Conservation (phyloP, 1,140 invertebrate species). For the Phenacoccus solenopsis region DNA sequence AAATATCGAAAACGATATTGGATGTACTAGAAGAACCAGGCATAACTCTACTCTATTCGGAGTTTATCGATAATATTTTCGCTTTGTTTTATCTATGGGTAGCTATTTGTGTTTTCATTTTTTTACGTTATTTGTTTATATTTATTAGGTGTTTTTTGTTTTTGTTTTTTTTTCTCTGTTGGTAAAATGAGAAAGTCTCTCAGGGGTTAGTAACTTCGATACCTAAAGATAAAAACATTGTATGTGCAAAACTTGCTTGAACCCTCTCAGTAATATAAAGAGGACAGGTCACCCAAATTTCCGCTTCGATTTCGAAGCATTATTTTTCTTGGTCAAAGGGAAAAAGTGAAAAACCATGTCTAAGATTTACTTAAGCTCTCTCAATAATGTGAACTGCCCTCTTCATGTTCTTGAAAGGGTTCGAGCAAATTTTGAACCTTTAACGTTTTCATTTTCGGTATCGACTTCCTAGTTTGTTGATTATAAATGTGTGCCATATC, state of each 20-base stretch:
- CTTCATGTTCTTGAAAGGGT: no score
- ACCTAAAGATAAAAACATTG: no score
- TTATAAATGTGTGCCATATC: not conserved
- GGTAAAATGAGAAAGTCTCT: not conserved
- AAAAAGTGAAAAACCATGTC: no score
- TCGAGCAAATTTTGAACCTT: no score
- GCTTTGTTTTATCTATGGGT: not conserved
- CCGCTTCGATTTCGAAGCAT: no score
- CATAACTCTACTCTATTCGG: constrained; percentile 40
- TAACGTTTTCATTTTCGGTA: no score
- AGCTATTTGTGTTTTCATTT: not conserved
- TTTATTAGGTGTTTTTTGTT: not conserved
- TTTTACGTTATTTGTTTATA: not conserved
- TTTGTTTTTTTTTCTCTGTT: not conserved
- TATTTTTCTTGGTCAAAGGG: no score
- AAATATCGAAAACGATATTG: constrained; percentile 41
- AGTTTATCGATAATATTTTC: not conserved
- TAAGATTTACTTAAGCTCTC: no score
- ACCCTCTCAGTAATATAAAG: no score
- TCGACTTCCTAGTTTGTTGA: not conserved
- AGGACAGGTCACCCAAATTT: no score
- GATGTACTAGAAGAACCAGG: constrained; percentile 48
- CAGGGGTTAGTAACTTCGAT: not conserved
- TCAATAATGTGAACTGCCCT: no score
- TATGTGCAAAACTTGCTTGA: no score